Base-by-base conservation (phyloP, 2,797 vertebrate species). In the Anolis apletophallus region DNA sequence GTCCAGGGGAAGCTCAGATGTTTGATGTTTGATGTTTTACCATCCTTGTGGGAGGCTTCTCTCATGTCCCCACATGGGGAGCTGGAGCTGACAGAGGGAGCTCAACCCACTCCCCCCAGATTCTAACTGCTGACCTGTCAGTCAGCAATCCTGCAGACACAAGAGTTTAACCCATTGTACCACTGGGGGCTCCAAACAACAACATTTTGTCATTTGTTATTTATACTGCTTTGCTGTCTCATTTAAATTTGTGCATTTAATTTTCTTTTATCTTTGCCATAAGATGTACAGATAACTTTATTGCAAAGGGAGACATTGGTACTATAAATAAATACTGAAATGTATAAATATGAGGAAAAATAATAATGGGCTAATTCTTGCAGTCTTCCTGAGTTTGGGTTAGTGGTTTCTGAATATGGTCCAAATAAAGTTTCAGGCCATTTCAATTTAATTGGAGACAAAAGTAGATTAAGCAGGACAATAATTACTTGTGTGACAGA, bases 381-480 rank as follows among this genome's bases (percentile, higher is more conserved):
- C 19, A 40, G 10, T 26, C 3, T 61, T 36, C 13, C 57, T 46
- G 34, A n/a, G 2, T 19, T 21, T 52, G 23, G 11, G 4, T 16
- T 6, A 55, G 2, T n/a, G 50, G 5, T 76, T 57, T 9, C 29
- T 80, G 32, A 72, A 36, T 72, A 21, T 72, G 69, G 34, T n/a
- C n/a, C 10, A 32, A 14, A 67, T 2, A 75, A 57, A 64, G 16
- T 13, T 79, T 32, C 23, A 32, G 23, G 52, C 36, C 59, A 32
- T 87, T 87, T 46, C 50, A 40, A 23, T 69, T 81, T 68, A 34
- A n/a, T 21, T 81, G n/a, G 13, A 23, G 46, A 75, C 26, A 81
- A 26, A 54, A 81, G 12, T 46, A 81, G 34, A 82, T 76, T 46
- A 68, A 86, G n/a, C 23, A 26, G 80, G 73, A 77, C 69, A 69